phyloP scores from a whole-genome alignment of 2,797 vertebrate species.

The Cyclopterus lumpus region DNA sequence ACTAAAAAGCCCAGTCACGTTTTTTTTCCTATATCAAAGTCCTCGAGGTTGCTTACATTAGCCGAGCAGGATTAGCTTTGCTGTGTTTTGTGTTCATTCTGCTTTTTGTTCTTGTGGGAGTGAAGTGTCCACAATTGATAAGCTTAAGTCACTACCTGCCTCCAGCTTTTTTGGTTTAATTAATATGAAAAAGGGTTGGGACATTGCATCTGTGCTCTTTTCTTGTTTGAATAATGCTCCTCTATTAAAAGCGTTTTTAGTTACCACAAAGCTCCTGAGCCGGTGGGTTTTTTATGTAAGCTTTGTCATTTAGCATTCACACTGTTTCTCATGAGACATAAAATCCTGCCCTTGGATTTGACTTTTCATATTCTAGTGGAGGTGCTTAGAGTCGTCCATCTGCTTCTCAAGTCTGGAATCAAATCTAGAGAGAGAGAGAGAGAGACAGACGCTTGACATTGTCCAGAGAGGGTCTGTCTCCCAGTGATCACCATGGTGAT shows the following conservation, averaged over 20 bases:
- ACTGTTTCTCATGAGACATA: background rate
- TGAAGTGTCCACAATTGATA: constrained; percentile 13
- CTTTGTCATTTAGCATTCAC: constrained; percentile 14
- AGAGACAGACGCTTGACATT: constrained; percentile 73
- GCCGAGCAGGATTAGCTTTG: constrained; percentile 14
- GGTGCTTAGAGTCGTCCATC: constrained; percentile 45
- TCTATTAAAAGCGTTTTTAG: background rate
- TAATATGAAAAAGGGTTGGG: constrained; percentile 12
- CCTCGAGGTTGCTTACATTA: background rate
- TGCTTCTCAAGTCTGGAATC: constrained; percentile 61
- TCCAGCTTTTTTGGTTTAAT: constrained; percentile 4
- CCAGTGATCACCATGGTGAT: constrained; percentile 79
- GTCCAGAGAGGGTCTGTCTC: constrained; percentile 75
- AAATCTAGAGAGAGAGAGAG: constrained; percentile 58
- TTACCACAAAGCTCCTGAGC: constrained; percentile 39
- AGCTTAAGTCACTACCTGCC: constrained; percentile 13
- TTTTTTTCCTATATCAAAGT: background rate
- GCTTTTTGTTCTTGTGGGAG: constrained; percentile 7
- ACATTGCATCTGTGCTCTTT: constrained; percentile 15
- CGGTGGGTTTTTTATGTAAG: constrained; percentile 22
- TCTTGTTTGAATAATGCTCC: constrained; percentile 14
- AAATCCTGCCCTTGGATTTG: constrained; percentile 34
- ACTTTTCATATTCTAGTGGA: constrained; percentile 32
- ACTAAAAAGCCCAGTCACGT: background rate
- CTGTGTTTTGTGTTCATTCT: constrained; percentile 9